phyloP scores from a whole-genome alignment of 2,113 vertebrate species.

The Orthonyx spaldingii region DNA sequence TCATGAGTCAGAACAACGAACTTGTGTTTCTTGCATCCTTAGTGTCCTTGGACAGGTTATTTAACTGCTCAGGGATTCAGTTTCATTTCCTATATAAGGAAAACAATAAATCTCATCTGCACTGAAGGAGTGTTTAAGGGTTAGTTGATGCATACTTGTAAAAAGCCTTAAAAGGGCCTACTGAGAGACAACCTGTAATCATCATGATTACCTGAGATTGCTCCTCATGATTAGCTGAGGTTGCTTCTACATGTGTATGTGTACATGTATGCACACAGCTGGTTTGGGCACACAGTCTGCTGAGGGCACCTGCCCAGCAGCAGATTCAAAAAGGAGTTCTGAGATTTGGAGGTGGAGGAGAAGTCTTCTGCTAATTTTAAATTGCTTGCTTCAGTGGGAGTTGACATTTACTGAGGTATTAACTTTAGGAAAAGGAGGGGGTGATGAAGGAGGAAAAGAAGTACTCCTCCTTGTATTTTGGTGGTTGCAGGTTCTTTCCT shows the following conservation, averaged over 20 bases:
- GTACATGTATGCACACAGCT: background rate
- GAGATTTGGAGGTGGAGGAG: background rate
- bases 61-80: background rate
- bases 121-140: background rate
- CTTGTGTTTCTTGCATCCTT: background rate
- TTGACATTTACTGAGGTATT: background rate
- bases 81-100: background rate
- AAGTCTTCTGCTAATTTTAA: background rate
- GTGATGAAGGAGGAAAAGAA: background rate
- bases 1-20: background rate
- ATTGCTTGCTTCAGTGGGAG: background rate
- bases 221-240: background rate
- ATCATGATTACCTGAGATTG: background rate
- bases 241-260: background rate
- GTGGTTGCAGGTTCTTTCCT: conserved; percentile 6
- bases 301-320: background rate
- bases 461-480: background rate
- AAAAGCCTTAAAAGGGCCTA: conserved; percentile 6
- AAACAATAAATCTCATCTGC: background rate
- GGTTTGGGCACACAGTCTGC: background rate
- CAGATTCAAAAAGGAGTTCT: background rate
- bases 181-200: background rate
- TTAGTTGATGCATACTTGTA: background rate
- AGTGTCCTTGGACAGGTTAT: background rate
- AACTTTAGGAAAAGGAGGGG: background rate